phyloP scores from a whole-genome alignment of 2,113 vertebrate species.

The Peromyscus maniculatus region DNA sequence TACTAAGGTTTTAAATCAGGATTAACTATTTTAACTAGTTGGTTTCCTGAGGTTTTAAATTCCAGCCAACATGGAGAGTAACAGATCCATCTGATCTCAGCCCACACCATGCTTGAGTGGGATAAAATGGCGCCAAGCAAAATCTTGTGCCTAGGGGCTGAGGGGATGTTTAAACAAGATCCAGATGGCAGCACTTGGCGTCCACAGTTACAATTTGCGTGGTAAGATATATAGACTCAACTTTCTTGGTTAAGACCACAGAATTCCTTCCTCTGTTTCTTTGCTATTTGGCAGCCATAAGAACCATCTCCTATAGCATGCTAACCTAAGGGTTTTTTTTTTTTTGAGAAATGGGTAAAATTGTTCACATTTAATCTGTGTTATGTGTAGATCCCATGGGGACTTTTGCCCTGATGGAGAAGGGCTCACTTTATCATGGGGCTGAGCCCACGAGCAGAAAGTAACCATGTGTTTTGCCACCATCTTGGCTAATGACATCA shows the following conservation, averaged over 20 bases:
- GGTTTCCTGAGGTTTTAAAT: not conserved
- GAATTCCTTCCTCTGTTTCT: not conserved
- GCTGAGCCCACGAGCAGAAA: not conserved
- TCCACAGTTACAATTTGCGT: not conserved
- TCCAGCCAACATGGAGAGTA: not conserved
- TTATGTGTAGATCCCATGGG: not conserved
- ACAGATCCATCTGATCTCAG: not conserved
- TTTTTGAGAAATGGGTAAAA: not conserved
- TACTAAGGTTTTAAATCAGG: not conserved
- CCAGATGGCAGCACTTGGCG: not conserved
- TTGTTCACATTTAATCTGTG: not conserved
- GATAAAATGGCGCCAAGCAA: not conserved
- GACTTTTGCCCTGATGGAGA: not conserved
- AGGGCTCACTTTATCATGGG: not conserved
- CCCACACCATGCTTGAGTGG: not conserved
- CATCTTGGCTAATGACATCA: not conserved
- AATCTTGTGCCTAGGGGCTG: not conserved
- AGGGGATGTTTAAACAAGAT: not conserved
- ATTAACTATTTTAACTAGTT: not conserved
- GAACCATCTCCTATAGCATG: not conserved
- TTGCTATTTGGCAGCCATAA: not conserved
- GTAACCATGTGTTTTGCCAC: not conserved
- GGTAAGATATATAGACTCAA: not conserved
- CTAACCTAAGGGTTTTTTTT: not conserved
- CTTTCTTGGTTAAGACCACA: not conserved